Conservation (phyloP, 2,113 vertebrate genomes). For the Brachirus orientalis region DNA sequence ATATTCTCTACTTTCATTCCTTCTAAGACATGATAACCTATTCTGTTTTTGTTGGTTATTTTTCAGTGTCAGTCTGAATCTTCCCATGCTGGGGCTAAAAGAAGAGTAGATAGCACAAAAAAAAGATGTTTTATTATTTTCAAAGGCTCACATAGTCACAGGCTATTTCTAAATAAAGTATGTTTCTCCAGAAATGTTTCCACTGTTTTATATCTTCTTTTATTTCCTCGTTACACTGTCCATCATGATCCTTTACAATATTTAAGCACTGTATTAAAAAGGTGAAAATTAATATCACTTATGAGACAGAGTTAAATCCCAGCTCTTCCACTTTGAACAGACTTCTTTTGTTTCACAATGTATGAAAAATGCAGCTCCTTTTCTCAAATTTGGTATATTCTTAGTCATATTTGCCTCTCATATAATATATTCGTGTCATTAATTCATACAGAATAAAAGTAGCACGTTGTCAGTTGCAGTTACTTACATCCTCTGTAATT, state of each 20-base stretch:
- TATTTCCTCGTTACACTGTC: not conserved
- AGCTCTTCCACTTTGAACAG: conserved; percentile 19
- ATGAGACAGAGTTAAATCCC: conserved; percentile 8
- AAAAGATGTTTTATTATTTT: conserved; percentile 1
- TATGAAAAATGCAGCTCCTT: conserved; percentile 42
- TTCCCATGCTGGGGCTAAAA: not conserved
- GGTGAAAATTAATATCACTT: conserved; percentile 14
- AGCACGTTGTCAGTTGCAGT: conserved; percentile 16
- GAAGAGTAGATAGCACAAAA: not conserved
- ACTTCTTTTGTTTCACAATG: conserved; percentile 17
- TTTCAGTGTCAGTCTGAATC: not conserved
- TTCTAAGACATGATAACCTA: not conserved
- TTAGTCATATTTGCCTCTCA: conserved; percentile 22
- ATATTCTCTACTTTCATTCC: not conserved
- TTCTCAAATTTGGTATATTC: conserved; percentile 24
- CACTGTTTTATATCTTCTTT: not conserved
- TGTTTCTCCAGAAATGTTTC: conserved; percentile 1
- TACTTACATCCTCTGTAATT: conserved; percentile 6
- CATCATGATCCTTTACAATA: not conserved
- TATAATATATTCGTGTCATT: conserved; percentile 46
- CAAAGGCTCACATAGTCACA: no score
- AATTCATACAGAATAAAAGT: conserved; percentile 33
- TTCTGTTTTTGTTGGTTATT: not conserved
- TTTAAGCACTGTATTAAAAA: conserved; percentile 10
- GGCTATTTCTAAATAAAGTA: not conserved